These are phyloP conservation scores for Rhagonycha fulva DNA, from an alignment of 2,888 invertebrate species.

Conservation along the genomic window DNA sequence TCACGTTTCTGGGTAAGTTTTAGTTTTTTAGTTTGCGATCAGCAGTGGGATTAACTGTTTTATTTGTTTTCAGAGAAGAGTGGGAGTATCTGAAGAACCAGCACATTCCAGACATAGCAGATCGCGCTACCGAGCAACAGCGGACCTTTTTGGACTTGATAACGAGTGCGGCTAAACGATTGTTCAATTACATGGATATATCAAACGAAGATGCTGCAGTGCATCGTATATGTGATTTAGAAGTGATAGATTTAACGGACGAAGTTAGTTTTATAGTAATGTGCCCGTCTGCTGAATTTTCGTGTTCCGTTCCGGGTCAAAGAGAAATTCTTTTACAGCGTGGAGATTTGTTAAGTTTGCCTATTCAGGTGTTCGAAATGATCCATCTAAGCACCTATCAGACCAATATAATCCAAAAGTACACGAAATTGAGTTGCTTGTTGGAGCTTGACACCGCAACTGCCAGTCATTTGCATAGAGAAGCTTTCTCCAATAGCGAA, in stretches of 20 bases:
- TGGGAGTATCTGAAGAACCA: conserved; percentile 86
- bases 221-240: conserved; percentile 88
- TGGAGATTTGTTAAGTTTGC: conserved; percentile 84
- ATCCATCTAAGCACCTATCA: conserved; percentile 95
- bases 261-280: conserved; percentile 92
- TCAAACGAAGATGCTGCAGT: conserved; percentile 68
- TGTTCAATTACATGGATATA: conserved; percentile 83
- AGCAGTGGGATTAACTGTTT: not conserved
- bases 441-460: conserved; percentile 89
- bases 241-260: conserved; percentile 89
- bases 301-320: conserved; percentile 89
- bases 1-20: conserved; percentile 88
- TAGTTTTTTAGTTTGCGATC: not conserved
- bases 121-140: conserved; percentile 74
- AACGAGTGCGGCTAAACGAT: conserved; percentile 72
- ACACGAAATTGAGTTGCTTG: conserved; percentile 90
- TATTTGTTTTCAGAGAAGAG: conserved; percentile 76
- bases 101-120: conserved; percentile 57
- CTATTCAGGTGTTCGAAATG: conserved; percentile 93
- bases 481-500: conserved; percentile 92
- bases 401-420: conserved; percentile 84
- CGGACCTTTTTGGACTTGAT: conserved; percentile 79
- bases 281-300: conserved; percentile 89
- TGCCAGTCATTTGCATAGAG: conserved; percentile 90
- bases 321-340: conserved; percentile 83